Percentiles rank a stretch among this genome's conserved stretches.
phyloP scores from a whole-genome alignment of 2,113 vertebrate genomes.

The Scomber japonicus region DNA sequence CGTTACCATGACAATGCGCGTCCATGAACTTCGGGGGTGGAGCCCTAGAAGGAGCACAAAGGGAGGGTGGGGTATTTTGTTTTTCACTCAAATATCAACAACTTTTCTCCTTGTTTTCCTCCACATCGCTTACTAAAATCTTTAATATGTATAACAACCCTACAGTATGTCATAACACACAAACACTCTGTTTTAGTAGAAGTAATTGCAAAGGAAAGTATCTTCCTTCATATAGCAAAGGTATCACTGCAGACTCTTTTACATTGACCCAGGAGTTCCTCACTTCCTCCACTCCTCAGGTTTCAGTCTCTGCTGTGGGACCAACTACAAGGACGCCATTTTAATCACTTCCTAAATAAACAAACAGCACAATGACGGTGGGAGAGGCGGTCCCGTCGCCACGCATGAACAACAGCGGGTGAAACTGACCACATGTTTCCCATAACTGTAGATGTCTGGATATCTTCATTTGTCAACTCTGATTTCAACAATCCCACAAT shows the following conservation, averaged over 20 bases:
- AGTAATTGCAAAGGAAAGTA: neutral
- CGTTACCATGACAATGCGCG: too few relatives aligned
- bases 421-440: constrained; percentile 62
- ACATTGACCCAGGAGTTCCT: constrained; percentile 6
- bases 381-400: constrained; percentile 9
- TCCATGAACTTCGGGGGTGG: too few relatives aligned
- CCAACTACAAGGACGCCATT: constrained; percentile 39
- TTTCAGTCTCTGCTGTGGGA: constrained; percentile 26
- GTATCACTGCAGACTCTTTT: constrained; percentile 2
- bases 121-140: too few relatives aligned
- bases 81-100: too few relatives aligned
- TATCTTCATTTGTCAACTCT: constrained; percentile 78
- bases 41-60: too few relatives aligned
- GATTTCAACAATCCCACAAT: constrained; percentile 46
- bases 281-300: constrained; percentile 8
- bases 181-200: neutral
- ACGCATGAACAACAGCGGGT: neutral
- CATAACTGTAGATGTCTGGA: constrained; percentile 63
- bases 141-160: too few relatives aligned
- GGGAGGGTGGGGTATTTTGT: too few relatives aligned
- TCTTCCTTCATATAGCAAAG: neutral
- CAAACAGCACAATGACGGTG: constrained; percentile 40
- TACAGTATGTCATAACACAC: neutral
- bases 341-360: constrained; percentile 60
- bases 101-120: too few relatives aligned